Evolutionary conservation across 2,113 vertebrate species (phyloP).

Genomic region (Lasiurus cinereus): DNA sequence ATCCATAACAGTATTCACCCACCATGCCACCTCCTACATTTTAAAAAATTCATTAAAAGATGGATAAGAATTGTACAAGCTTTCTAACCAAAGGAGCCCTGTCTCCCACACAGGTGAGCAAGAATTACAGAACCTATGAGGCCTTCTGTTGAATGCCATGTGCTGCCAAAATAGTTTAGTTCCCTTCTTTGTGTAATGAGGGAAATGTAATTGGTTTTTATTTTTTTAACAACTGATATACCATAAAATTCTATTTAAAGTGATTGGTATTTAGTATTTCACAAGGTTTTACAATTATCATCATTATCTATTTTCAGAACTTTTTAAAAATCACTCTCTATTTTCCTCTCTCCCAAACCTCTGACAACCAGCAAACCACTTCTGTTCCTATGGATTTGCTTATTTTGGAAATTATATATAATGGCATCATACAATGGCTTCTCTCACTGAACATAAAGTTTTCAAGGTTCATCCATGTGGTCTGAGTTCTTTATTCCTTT

Average conservation of each 20-base stretch:
- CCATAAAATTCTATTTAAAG: not conserved
- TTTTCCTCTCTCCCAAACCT: not conserved
- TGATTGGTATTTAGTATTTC: not conserved
- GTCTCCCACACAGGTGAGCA: not conserved
- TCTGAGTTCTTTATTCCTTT: not conserved
- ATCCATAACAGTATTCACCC: too few species aligned
- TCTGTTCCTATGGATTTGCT: not conserved
- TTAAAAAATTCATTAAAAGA: not conserved
- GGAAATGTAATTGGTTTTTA: not conserved
- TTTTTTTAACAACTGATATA: not conserved
- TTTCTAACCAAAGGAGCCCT: not conserved
- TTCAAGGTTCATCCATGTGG: not conserved
- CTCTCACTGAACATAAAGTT: not conserved
- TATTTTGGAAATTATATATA: not conserved
- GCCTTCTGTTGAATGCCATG: not conserved
- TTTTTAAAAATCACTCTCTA: not conserved
- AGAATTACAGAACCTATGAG: not conserved
- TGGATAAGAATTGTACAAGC: not conserved
- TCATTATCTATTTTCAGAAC: not conserved
- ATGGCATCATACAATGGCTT: accelerated
- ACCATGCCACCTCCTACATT: accelerated
- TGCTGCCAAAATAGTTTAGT: not conserved
- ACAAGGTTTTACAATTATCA: not conserved
- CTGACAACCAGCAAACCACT: too few species aligned
- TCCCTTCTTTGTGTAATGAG: accelerated